phyloP scores from a whole-genome alignment of 2,888 invertebrate genomes.

The Dryocosmus kuriphilus region DNA sequence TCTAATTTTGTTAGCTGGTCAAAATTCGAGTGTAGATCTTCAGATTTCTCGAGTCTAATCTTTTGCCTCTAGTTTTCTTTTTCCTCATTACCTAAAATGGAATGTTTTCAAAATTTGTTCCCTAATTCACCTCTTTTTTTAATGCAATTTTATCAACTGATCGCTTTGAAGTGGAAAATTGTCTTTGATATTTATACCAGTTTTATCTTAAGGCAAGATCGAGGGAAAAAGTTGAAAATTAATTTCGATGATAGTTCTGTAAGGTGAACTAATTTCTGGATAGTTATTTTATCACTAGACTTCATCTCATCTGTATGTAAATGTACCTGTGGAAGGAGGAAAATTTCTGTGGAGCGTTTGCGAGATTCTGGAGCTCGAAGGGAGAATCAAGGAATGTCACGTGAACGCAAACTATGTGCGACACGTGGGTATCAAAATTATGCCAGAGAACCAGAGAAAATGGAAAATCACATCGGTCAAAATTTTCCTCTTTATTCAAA shows the following conservation, averaged over 20 bases:
- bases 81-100: no score
- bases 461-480: not conserved
- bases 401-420: slow-evolving; percentile 42
- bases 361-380: slow-evolving; percentile 28
- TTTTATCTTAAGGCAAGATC: not conserved
- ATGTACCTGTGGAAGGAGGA: slow-evolving; percentile 30
- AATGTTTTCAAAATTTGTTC: not conserved
- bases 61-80: no score
- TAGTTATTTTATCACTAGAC: slow-evolving; percentile 1
- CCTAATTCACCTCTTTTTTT: not conserved
- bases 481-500: not conserved
- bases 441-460: slow-evolving; percentile 3
- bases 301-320: slow-evolving; percentile 29
- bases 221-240: not conserved
- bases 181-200: not conserved
- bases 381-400: slow-evolving; percentile 37
- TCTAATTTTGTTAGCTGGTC: not conserved
- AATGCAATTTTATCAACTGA: not conserved
- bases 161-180: not conserved
- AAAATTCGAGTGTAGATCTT: not conserved
- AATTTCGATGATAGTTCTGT: slow-evolving; percentile 4
- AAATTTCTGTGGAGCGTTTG: slow-evolving; percentile 19
- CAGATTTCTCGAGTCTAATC: not conserved
- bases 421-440: slow-evolving; percentile 35
- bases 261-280: slow-evolving; percentile 24